A percentile compares a stretch with the other conserved stretches of the same genome.
Conservation (phyloP, 2,888 invertebrate genomes). For the Acrocera orbiculus region DNA sequence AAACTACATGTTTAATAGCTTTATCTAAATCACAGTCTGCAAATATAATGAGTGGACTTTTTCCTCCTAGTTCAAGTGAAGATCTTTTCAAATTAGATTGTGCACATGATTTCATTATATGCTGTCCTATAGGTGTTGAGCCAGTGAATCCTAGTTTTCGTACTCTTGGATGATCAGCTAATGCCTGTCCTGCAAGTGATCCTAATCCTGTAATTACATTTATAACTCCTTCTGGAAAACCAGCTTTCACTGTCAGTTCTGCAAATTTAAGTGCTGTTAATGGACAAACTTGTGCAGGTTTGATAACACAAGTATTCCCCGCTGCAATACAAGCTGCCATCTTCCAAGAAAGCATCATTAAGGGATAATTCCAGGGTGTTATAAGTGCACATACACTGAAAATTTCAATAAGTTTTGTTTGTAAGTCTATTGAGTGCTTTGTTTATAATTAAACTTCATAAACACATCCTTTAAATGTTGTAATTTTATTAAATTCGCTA, state of each 20-base stretch:
- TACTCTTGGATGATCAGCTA: conserved; percentile 69
- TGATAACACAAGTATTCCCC: conserved; percentile 90
- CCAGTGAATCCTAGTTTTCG: conserved; percentile 94
- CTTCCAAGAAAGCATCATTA: conserved; percentile 99
- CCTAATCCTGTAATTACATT: conserved; percentile 82
- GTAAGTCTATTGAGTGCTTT: no score
- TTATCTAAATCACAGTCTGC: conserved; percentile 87
- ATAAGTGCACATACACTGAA: conserved; percentile 79
- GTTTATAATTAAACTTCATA: no score
- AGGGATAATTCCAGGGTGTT: conserved; percentile 95
- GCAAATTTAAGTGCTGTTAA: conserved; percentile 91
- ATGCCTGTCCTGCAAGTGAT: conserved; percentile 62
- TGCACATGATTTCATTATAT: conserved; percentile 83
- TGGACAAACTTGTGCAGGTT: conserved; percentile 85
- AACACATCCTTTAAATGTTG: background rate
- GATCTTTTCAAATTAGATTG: conserved; percentile 86
- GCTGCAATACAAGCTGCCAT: conserved; percentile 95
- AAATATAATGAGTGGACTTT: conserved; percentile 88
- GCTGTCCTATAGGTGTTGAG: conserved; percentile 73
- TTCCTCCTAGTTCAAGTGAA: conserved; percentile 87
- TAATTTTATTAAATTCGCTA: no score
- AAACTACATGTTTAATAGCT: conserved; percentile 66
- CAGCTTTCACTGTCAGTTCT: conserved; percentile 74
- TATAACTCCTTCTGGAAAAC: conserved; percentile 86
- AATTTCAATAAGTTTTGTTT: no score